These are phyloP conservation scores for Rhizomys pruinosus DNA, from an alignment of 2,113 vertebrate genomes.

Conservation along the genomic window DNA sequence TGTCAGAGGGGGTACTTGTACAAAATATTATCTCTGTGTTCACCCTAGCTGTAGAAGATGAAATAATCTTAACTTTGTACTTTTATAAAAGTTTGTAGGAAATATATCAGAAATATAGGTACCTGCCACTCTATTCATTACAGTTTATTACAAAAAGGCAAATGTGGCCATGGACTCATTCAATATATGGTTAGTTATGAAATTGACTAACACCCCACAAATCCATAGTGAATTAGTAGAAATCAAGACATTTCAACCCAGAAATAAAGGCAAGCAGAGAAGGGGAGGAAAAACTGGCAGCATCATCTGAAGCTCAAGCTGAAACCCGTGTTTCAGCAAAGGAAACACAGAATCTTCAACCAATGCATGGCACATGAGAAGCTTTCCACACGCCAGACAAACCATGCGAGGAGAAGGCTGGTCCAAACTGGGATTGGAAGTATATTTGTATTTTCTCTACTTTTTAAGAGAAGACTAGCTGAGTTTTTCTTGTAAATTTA, in stretches of 20 bases:
- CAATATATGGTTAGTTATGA: constrained; percentile 71
- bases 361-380: constrained; percentile 77
- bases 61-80: background rate
- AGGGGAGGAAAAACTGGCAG: constrained; percentile 76
- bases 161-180: constrained; percentile 36
- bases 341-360: constrained; percentile 78
- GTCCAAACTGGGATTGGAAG: constrained; percentile 78
- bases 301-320: constrained; percentile 69
- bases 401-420: constrained; percentile 77
- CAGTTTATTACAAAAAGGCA: constrained; percentile 67
- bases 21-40: constrained; percentile 17
- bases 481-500: constrained; percentile 83
- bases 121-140: constrained; percentile 44
- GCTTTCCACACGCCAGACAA: constrained; percentile 80
- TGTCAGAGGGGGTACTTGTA: background rate
- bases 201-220: constrained; percentile 63
- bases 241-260: constrained; percentile 75
- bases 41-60: background rate
- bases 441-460: constrained; percentile 82
- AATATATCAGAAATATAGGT: background rate
- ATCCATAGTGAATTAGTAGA: constrained; percentile 73
- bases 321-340: constrained; percentile 78
- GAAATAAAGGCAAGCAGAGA: constrained; percentile 72
- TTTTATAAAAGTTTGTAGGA: background rate
- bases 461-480: constrained; percentile 83